Percentiles rank a stretch among this genome's conserved stretches.
These are phyloP conservation scores for Brachynemurus nebulosus DNA, from an alignment of 2,888 invertebrate genomes.

Conservation along the genomic window DNA sequence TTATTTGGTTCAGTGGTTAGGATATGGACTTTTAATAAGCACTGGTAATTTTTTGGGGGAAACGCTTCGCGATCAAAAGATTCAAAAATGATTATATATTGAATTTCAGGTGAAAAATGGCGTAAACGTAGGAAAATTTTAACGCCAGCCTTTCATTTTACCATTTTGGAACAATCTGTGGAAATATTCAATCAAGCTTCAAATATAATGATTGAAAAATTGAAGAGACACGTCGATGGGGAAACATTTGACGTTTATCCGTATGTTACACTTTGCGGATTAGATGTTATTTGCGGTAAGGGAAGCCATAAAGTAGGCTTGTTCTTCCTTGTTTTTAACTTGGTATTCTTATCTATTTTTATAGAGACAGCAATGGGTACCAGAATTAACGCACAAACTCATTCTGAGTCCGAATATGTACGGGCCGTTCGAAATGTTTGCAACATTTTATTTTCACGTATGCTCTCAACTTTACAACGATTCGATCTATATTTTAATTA, in stretches of 20 bases:
- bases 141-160: conserved; percentile 68
- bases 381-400: conserved; percentile 53
- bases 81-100: not conserved
- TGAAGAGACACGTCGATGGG: conserved; percentile 30
- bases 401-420: conserved; percentile 56
- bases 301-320: too few species aligned
- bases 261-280: conserved; percentile 41
- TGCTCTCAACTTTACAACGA: conserved; percentile 33
- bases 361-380: conserved; percentile 53
- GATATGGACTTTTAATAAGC: conserved; percentile 27
- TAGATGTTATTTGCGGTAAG: conserved; percentile 49
- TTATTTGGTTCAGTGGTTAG: conserved; percentile 27
- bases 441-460: conserved; percentile 22
- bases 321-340: not conserved
- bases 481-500: conserved; percentile 36
- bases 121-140: conserved; percentile 50
- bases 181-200: conserved; percentile 53
- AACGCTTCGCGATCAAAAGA: too few species aligned
- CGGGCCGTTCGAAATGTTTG: conserved; percentile 45
- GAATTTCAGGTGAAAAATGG: conserved; percentile 42
- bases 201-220: conserved; percentile 38
- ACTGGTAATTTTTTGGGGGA: conserved; percentile 24
- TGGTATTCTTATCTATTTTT: not conserved
- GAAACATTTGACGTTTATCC: conserved; percentile 45
- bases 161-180: conserved; percentile 57